Conservation (phyloP, 1,140 invertebrate genomes). For the Theocolax elegans region DNA sequence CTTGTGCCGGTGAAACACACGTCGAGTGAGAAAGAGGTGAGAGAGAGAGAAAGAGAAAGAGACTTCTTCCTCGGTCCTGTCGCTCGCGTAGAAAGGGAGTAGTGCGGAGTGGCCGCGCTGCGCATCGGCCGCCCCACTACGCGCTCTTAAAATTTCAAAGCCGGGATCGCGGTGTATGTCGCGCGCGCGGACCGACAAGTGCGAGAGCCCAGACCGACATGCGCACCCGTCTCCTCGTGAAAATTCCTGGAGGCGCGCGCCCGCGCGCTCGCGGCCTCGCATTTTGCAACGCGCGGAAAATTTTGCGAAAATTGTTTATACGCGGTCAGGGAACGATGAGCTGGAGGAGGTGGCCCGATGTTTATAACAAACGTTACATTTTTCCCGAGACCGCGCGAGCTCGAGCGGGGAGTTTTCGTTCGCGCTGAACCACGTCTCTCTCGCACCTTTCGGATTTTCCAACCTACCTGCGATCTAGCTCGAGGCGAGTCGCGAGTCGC, state of each 20-base stretch:
- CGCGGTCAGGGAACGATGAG: slow-evolving; percentile 37
- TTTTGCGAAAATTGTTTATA: slow-evolving; percentile 43
- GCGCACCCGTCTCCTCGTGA: not conserved
- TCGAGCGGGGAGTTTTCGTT: slow-evolving; percentile 26
- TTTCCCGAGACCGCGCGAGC: slow-evolving; percentile 3
- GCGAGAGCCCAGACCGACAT: slow-evolving; percentile 11
- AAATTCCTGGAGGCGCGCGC: not conserved
- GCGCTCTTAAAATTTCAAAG: too few species aligned
- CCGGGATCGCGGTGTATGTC: slow-evolving; percentile 48
- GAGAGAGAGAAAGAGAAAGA: too few species aligned
- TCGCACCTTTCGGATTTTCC: not conserved
- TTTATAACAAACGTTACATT: slow-evolving; percentile 43
- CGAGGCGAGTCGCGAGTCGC: too few species aligned
- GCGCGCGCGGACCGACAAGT: slow-evolving; percentile 45
- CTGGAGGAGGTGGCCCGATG: slow-evolving; percentile 38
- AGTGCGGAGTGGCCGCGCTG: slow-evolving; percentile 67
- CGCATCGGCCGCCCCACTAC: slow-evolving; percentile 65
- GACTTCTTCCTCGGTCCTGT: slow-evolving; percentile 56
- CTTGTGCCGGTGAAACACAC: too few species aligned
- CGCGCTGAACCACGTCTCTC: not conserved
- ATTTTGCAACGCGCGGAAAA: slow-evolving; percentile 5
- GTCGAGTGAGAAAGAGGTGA: too few species aligned
- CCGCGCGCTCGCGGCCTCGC: not conserved
- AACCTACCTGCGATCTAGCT: too few species aligned
- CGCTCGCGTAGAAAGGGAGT: slow-evolving; percentile 65